phyloP scores from a whole-genome alignment of 1,140 invertebrate genomes.

The Wasmannia auropunctata region DNA sequence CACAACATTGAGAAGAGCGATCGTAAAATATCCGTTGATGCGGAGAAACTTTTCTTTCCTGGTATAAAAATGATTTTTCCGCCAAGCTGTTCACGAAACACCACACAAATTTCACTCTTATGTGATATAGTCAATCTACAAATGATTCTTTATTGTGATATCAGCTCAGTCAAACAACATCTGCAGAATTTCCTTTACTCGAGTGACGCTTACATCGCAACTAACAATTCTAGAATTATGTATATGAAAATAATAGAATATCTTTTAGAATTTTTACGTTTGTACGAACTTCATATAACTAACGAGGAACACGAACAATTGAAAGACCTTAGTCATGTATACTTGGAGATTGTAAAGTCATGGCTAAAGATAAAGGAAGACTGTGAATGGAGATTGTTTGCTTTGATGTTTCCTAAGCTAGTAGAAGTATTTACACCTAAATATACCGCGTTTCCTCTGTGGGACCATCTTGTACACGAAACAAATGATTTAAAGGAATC shows the following conservation, averaged over 20 bases:
- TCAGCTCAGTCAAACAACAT: conserved; percentile 50
- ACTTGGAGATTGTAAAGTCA: conserved; percentile 60
- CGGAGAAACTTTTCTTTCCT: conserved; percentile 11
- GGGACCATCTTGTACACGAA: conserved; percentile 53
- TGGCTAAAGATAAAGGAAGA: conserved; percentile 67
- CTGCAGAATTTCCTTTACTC: conserved; percentile 65
- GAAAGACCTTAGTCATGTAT: conserved; percentile 50
- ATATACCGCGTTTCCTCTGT: conserved; percentile 53
- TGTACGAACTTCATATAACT: conserved; percentile 11
- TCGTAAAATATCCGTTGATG: neutral
- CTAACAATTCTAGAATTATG: conserved; percentile 32
- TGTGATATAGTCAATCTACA: conserved; percentile 73
- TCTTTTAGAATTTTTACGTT: conserved; percentile 64
- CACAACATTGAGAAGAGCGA: neutral
- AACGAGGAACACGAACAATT: neutral
- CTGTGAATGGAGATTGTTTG: conserved; percentile 68
- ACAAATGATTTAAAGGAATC: conserved; percentile 50
- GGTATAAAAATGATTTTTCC: conserved; percentile 55
- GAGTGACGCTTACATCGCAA: conserved; percentile 1
- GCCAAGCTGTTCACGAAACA: neutral
- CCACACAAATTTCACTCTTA: conserved; percentile 58
- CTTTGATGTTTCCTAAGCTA: conserved; percentile 72
- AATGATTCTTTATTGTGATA: conserved; percentile 63
- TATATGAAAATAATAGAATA: conserved; percentile 73
- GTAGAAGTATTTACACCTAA: conserved; percentile 55